Percentiles rank a stretch among this genome's conserved stretches.
Conservation (phyloP, 2,797 vertebrate species). For the Odontamblyopus rebecca region DNA sequence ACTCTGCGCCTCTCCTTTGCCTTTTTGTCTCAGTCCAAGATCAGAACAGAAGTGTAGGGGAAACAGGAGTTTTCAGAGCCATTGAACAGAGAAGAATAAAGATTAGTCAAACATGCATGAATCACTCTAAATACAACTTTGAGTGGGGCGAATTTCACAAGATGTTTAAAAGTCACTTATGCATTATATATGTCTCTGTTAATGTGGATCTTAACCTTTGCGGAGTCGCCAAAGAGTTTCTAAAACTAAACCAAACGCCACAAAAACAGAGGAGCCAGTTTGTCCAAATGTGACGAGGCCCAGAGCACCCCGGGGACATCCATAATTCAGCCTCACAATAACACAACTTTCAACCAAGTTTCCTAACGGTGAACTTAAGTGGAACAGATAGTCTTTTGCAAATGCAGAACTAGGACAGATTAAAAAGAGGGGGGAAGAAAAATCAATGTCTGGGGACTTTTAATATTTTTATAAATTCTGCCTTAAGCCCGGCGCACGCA, state of each 20-base stretch:
- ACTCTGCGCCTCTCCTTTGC: too few species aligned
- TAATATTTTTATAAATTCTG: constrained; percentile 2
- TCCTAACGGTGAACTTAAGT: constrained; percentile 8
- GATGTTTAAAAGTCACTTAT: too few species aligned
- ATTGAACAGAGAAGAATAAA: too few species aligned
- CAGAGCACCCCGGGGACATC: background rate
- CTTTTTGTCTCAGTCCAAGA: too few species aligned
- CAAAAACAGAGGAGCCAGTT: constrained; percentile 9
- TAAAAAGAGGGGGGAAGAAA: background rate
- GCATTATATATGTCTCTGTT: too few species aligned
- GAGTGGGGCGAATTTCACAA: too few species aligned
- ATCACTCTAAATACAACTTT: too few species aligned
- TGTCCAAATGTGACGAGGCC: background rate
- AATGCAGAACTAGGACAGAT: constrained; percentile 6
- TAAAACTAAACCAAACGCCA: constrained; percentile 9
- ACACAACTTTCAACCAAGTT: background rate
- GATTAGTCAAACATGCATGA: too few species aligned
- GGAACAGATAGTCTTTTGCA: constrained; percentile 13
- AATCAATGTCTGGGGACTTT: constrained; percentile 6
- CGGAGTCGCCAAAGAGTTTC: background rate
- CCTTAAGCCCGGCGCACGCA: constrained; percentile 2
- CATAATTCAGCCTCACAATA: background rate
- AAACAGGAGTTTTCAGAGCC: too few species aligned
- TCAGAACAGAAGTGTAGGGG: too few species aligned
- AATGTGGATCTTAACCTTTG: background rate